Evolutionary conservation across 2,888 invertebrate species (phyloP).

Genomic region (Stenoptilia bipunctidactyla): DNA sequence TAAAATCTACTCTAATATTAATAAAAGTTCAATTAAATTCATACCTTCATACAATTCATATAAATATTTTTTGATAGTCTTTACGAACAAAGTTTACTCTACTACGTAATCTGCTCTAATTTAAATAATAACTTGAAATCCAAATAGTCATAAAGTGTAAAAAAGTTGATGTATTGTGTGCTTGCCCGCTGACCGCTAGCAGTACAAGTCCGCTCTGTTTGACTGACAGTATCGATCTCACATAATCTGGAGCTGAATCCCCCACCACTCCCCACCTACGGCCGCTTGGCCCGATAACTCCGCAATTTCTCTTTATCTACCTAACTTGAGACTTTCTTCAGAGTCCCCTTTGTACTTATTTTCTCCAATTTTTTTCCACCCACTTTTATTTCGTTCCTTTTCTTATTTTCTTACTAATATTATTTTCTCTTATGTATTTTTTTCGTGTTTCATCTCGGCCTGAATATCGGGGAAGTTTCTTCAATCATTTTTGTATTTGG

Average conservation of each 20-base stretch:
- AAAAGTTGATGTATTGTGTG: no score
- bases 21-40: no score
- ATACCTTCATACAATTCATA: no score
- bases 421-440: slow-evolving; percentile 67
- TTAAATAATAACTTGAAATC: no score
- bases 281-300: slow-evolving; percentile 60
- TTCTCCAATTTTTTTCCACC: slow-evolving; percentile 62
- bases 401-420: slow-evolving; percentile 56
- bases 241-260: slow-evolving; percentile 43
- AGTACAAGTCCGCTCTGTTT: slow-evolving; percentile 17
- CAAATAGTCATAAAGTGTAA: no score
- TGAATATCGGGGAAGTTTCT: slow-evolving; percentile 31
- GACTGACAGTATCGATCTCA: slow-evolving; percentile 67
- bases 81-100: no score
- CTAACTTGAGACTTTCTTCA: slow-evolving; percentile 41
- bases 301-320: slow-evolving; percentile 67
- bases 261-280: slow-evolving; percentile 50
- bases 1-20: no score
- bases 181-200: background rate
- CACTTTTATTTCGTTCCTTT: slow-evolving; percentile 60
- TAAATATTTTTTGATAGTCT: no score
- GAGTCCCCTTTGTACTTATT: slow-evolving; percentile 67
- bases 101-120: no score
- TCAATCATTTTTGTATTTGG: slow-evolving; percentile 55
- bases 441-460: slow-evolving; percentile 53